Base-by-base conservation (phyloP, 2,888 invertebrate species). In the Sinohyriopsis cumingii region DNA sequence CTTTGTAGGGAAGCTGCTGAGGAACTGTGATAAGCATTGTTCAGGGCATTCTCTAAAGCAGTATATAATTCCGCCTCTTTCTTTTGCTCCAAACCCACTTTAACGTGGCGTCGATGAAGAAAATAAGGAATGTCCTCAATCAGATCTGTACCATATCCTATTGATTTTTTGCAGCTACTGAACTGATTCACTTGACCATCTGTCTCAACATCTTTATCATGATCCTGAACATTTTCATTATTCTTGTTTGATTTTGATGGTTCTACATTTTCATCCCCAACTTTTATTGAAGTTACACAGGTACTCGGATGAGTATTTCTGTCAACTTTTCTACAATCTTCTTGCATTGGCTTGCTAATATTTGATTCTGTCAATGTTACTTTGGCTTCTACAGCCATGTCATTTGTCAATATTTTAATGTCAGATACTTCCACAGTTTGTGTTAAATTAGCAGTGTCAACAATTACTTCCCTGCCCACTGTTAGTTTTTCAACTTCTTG, bases 71-170 rank as follows among this genome's bases (percentile, higher is more conserved):
- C 76, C 18, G 76, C 73, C 53, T 76, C 78, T 62, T 78, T 76
- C 60, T 65, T 72, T 55, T 74, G 69, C 53, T 75, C 75, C 22
- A 60, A 63, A 67, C 76, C 76, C 33, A 76, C 78, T 55, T 76
- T 76, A 60, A 78, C 73, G 65, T 77, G 79, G 25, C 80, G 69
- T 62, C 82, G 68, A 71, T 82, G 79, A 45, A 82, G 69, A 61
- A 71, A 78, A 62, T 88, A 91, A 22, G 84, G 89, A 80, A 88
- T 90, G 79, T 85, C 88, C 71, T 82, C 89, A 67, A 86, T 82
- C 59, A 87, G 73, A 76, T 86, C 85, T 56, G 67, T 72, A 60
- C 64, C 68, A 22, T 59, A 45, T 45, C 15, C 24, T 24, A 59
- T 19, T 59, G n/a, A n/a, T 19, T 9, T n/a, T 59, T 59, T 24